Conservation (phyloP, 2,888 invertebrate species). For the Boloria euphrosyne region DNA sequence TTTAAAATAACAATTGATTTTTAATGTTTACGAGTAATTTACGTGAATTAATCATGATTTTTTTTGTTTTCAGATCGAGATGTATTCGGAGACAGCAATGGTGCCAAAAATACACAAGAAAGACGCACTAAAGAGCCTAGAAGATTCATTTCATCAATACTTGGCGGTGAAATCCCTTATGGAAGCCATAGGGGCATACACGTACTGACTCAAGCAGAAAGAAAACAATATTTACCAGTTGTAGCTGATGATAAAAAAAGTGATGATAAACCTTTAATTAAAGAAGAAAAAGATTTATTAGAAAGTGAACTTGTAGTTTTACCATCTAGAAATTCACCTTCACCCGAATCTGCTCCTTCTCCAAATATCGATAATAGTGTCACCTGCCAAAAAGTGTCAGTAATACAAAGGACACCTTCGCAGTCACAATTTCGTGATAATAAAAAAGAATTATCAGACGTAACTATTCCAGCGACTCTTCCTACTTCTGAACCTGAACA, state of each 20-base stretch:
- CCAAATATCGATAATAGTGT: conserved; percentile 86
- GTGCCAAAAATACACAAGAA: conserved; percentile 57
- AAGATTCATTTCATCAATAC: conserved; percentile 90
- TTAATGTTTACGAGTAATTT: conserved; percentile 4
- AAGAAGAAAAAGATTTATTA: conserved; percentile 85
- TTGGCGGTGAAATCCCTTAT: conserved; percentile 91
- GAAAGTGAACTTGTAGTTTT: conserved; percentile 84
- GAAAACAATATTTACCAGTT: conserved; percentile 89
- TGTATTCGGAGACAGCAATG: conserved; percentile 73
- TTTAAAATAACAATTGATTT: conserved; percentile 15
- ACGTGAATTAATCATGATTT: conserved; percentile 30
- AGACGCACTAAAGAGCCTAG: conserved; percentile 76
- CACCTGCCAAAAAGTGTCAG: conserved; percentile 87
- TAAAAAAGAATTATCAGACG: conserved; percentile 75
- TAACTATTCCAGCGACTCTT: conserved; percentile 76
- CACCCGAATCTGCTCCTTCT: conserved; percentile 82
- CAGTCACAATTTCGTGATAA: conserved; percentile 75
- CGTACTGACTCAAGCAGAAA: conserved; percentile 90
- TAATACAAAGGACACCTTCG: conserved; percentile 90
- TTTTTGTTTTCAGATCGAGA: conserved; percentile 75
- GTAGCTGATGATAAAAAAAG: conserved; percentile 80
- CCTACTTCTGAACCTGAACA: conserved; percentile 85
- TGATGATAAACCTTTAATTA: conserved; percentile 79
- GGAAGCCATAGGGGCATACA: conserved; percentile 87
- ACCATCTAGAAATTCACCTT: conserved; percentile 74